These are phyloP conservation scores for Trachurus trachurus DNA, from an alignment of 2,797 vertebrate species.

Conservation along the genomic window DNA sequence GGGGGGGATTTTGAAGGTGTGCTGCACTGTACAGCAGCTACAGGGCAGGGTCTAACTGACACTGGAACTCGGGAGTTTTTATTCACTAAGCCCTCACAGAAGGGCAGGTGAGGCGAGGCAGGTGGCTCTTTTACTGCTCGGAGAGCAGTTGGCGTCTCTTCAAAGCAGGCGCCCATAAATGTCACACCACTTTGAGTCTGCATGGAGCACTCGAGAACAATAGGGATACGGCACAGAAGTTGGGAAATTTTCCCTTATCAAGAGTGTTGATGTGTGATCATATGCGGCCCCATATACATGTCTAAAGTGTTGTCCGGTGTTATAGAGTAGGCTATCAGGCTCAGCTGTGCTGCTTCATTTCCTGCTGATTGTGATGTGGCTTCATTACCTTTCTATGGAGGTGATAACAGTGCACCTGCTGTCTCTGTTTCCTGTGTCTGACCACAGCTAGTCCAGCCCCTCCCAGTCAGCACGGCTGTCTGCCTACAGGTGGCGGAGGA, in stretches of 20 bases:
- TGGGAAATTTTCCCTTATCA: slow-evolving; percentile 54
- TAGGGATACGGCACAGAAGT: slow-evolving; percentile 54
- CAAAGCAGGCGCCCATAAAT: slow-evolving; percentile 78
- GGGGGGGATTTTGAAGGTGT: slow-evolving; percentile 70
- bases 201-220: slow-evolving; percentile 68
- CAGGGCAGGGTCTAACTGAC: slow-evolving; percentile 62
- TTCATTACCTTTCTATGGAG: slow-evolving; percentile 79
- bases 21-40: slow-evolving; percentile 69
- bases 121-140: slow-evolving; percentile 81
- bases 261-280: slow-evolving; percentile 21
- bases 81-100: slow-evolving; percentile 75
- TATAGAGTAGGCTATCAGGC: slow-evolving; percentile 40
- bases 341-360: slow-evolving; percentile 70
- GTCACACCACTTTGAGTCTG: slow-evolving; percentile 74
- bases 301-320: slow-evolving; percentile 50
- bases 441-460: slow-evolving; percentile 65
- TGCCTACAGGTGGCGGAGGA: slow-evolving; percentile 74
- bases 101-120: slow-evolving; percentile 83
- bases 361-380: slow-evolving; percentile 79
- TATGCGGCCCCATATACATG: background rate
- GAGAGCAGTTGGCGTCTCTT: slow-evolving; percentile 81
- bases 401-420: slow-evolving; percentile 86
- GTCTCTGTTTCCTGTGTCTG: slow-evolving; percentile 77
- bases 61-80: slow-evolving; percentile 66
- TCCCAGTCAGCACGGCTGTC: slow-evolving; percentile 52